phyloP scores from a whole-genome alignment of 2,797 vertebrate species.

The Rhinoraja longicauda region DNA sequence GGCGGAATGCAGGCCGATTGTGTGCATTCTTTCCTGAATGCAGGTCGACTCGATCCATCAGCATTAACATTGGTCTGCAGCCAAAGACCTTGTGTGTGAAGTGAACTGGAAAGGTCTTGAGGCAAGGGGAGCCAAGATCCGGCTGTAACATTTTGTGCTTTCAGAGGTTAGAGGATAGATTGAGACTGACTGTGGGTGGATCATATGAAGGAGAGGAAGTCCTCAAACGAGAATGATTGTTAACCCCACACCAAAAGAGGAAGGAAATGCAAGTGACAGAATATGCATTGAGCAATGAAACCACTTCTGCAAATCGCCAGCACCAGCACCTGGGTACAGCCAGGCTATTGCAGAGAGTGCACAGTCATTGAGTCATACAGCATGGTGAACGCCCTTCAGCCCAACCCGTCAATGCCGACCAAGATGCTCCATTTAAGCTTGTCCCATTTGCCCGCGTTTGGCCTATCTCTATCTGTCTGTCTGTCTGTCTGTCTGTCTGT shows the following conservation, averaged over 20 bases:
- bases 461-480: too few species aligned
- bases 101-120: background rate
- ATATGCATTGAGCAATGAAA: background rate
- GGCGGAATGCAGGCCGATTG: background rate
- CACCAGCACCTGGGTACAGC: background rate
- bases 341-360: background rate
- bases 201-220: background rate
- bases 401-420: too few species aligned
- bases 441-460: too few species aligned
- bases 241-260: background rate
- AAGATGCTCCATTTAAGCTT: too few species aligned
- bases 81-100: background rate
- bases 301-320: background rate
- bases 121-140: background rate
- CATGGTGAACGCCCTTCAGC: too few species aligned
- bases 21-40: too few species aligned
- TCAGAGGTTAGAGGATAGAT: background rate
- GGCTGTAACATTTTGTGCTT: background rate
- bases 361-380: too few species aligned
- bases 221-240: background rate
- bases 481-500: too few species aligned
- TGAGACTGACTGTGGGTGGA: background rate
- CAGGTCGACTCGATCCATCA: background rate
- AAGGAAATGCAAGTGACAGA: slow-evolving; percentile 17
- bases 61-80: background rate